Evolutionary conservation across 2,113 vertebrate genomes (phyloP), one percentile per base, ranked within the genome.

Genomic region (Bostrychus sinensis): DNA sequence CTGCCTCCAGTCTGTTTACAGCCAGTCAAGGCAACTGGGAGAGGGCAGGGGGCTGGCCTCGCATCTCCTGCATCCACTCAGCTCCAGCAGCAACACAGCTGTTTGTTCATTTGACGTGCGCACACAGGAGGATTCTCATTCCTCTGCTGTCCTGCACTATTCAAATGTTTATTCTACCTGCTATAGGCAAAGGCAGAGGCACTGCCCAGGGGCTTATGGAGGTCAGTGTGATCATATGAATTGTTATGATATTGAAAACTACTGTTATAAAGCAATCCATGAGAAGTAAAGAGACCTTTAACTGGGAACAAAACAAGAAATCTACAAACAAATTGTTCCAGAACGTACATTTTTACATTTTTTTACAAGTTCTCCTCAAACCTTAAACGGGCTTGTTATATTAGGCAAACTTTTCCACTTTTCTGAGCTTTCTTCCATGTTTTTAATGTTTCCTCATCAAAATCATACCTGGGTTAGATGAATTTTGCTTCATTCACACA

Each of bases 31-130:
- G 81, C 83, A 85, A 58, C 79, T 71, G 65, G 62, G 79, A 77
- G 66, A 84, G 84, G 84, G 85, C 83, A 83, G 63, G 72, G 66
- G 81, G 66, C 61, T 38, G 75, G 71, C 73, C 80, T 73, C 77
- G 77, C 53, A 34, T 76, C 79, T 81, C 69, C 16, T 45, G 77
- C 56, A 77, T 76, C 64, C 63, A 62, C 56, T 77, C 64, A 26
- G 45, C 68, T 86, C 59, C 74, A 76, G 65, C 71, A 82, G 75
- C 66, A 80, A 56, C 75, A 78, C 84, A 89, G 84, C 76, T 85
- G 86, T 89, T 89, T 86, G 76, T 70, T 86, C 82, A 85, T 84
- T 85, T 77, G 82, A 85, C 82, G 78, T 25, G 16, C 53, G 70
- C 72, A 75, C 72, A 66, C 78, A 58, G 57, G 79, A 71, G 61